These are phyloP conservation scores for Hemitrygon akajei DNA, from an alignment of 2,797 vertebrate species.

Conservation along the genomic window DNA sequence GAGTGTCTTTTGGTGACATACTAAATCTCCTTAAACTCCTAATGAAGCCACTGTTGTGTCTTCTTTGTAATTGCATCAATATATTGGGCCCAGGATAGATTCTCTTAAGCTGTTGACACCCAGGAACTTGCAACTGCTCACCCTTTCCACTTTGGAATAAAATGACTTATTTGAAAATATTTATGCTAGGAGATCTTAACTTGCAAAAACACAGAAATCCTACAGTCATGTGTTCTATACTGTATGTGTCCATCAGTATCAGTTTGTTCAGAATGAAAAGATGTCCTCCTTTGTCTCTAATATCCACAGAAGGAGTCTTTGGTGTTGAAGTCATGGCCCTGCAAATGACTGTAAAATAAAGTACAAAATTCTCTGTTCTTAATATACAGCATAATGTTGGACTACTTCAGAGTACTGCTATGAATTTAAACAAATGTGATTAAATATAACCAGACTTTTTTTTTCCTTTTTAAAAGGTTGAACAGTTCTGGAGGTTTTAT, in stretches of 20 bases:
- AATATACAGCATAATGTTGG: neutral
- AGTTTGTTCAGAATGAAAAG: neutral
- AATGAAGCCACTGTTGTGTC: too few relatives aligned
- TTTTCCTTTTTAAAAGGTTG: conserved; percentile 53
- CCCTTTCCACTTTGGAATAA: too few relatives aligned
- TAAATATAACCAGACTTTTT: neutral
- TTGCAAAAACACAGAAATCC: neutral
- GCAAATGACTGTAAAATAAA: neutral
- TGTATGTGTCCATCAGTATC: neutral
- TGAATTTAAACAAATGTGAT: neutral
- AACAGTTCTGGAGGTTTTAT: conserved; percentile 73
- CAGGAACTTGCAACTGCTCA: too few relatives aligned
- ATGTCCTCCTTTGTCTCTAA: neutral
- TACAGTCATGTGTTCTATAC: neutral
- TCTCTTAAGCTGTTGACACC: too few relatives aligned
- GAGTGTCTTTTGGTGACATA: too few relatives aligned
- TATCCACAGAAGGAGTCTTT: neutral
- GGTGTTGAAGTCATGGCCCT: neutral
- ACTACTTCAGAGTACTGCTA: neutral
- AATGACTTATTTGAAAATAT: neutral
- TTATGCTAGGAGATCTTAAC: neutral
- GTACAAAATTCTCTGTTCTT: neutral
- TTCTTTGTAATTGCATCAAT: too few relatives aligned
- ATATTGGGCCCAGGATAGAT: too few relatives aligned
- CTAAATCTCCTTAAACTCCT: too few relatives aligned